Base-by-base conservation (phyloP, 2,113 vertebrate species). In the Melanerpes formicivorus region DNA sequence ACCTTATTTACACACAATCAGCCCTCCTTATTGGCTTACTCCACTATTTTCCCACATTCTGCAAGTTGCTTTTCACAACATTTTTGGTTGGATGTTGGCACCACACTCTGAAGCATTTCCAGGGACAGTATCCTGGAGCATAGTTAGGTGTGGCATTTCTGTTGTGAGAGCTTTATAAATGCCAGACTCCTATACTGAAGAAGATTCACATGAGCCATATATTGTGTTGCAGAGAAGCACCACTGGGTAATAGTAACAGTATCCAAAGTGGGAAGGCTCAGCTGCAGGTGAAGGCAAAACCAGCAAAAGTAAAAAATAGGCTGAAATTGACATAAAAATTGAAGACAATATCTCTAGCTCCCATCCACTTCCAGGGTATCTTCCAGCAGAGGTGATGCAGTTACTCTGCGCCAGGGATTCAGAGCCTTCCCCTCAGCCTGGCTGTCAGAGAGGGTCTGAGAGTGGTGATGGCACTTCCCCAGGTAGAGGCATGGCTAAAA, bases 31-130 rank as follows among this genome's bases (percentile, higher is more conserved):
- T 83, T 29, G 22, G 40, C 14, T 50, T 78, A n/a, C 5, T 25
- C 27, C 52, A 42, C n/a, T 48, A 14, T 65, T 72, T 82, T 22
- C n/a, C 54, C 23, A 40, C 25, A 14, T 14, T 26, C 48, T 30
- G 27, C 55, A 22, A 62, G 48, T 17, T 32, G 30, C 18, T 50
- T 46, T 84, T 54, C 30, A 50, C 30, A 29, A 42, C 10, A 9
- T 40, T 63, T 34, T 32, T 40, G 19, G 37, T 16, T n/a, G 29
- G 23, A 30, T 21, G 19, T 37, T 72, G 48, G 59, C 21, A 60
- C n/a, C 1, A 0, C 0, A 3, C 42, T 56, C 48, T 3, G 14
- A 37, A 44, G 29, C 17, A 2, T 69, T 73, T 62, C 55, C 37
- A 74, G 34, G 14, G 26, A 48, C 21, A 46, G 42, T 18, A 63